These are phyloP conservation scores for Antechinus stuartii DNA, from an alignment of 2,113 vertebrate genomes.

Conservation along the genomic window DNA sequence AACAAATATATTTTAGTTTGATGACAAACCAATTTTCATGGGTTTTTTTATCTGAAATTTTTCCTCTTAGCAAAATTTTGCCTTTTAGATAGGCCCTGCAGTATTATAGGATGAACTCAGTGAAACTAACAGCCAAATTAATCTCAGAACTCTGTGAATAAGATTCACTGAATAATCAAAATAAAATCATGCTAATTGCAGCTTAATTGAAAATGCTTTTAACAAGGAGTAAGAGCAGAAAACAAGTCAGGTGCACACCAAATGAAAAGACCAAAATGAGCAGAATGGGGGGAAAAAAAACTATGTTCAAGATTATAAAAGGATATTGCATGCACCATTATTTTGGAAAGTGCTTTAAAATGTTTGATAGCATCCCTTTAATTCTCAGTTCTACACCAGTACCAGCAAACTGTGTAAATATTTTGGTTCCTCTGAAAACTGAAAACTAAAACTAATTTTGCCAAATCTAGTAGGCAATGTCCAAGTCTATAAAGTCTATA, in stretches of 20 bases:
- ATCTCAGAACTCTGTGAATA: background rate
- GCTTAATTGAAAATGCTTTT: background rate
- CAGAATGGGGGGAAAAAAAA: background rate
- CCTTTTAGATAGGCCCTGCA: background rate
- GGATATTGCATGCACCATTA: background rate
- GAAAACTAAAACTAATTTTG: background rate
- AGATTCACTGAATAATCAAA: background rate
- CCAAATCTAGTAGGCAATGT: background rate
- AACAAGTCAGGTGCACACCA: background rate
- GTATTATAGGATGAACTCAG: background rate
- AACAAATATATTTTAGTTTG: background rate
- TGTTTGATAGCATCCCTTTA: background rate
- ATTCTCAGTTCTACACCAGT: background rate
- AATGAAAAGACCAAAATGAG: background rate
- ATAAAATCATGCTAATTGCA: background rate
- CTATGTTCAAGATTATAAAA: background rate
- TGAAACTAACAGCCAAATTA: background rate
- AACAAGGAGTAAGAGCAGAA: background rate
- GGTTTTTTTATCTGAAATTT: constrained; percentile 11
- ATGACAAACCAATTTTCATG: background rate
- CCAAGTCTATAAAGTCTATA: background rate
- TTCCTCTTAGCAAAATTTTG: background rate
- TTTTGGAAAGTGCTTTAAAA: background rate
- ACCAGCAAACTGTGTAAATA: background rate
- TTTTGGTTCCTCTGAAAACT: background rate